Conservation (phyloP, 2,797 vertebrate species). For the Chaenodraco wilsoni region DNA sequence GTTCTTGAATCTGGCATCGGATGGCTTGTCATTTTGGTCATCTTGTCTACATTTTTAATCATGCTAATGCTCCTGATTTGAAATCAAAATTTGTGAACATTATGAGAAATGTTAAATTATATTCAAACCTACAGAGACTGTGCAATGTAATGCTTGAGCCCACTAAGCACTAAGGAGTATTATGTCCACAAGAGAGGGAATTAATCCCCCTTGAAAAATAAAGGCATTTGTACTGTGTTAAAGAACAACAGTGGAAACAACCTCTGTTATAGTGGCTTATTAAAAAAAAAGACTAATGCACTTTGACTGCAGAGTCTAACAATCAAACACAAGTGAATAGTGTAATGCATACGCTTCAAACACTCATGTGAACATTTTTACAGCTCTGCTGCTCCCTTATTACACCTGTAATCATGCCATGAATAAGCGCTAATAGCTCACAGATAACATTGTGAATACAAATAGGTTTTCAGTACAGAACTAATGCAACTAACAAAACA, state of each 20-base stretch:
- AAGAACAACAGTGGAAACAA: background rate
- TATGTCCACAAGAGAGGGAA: background rate
- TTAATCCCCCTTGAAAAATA: background rate
- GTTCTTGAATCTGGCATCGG: background rate
- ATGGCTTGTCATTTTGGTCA: background rate
- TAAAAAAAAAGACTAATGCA: background rate
- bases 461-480: background rate
- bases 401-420: background rate
- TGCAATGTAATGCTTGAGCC: background rate
- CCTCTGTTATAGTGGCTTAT: background rate
- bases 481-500: background rate
- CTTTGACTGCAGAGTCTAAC: conserved; percentile 1
- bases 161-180: background rate
- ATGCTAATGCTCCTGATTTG: background rate
- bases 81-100: background rate
- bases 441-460: background rate
- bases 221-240: background rate
- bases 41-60: background rate
- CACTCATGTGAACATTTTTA: background rate
- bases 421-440: background rate
- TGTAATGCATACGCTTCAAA: background rate
- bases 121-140: background rate
- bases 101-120: background rate
- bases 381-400: background rate
- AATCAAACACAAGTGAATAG: background rate